Base-by-base conservation (phyloP, 2,888 invertebrate genomes). In the Dasypogon diadema region DNA sequence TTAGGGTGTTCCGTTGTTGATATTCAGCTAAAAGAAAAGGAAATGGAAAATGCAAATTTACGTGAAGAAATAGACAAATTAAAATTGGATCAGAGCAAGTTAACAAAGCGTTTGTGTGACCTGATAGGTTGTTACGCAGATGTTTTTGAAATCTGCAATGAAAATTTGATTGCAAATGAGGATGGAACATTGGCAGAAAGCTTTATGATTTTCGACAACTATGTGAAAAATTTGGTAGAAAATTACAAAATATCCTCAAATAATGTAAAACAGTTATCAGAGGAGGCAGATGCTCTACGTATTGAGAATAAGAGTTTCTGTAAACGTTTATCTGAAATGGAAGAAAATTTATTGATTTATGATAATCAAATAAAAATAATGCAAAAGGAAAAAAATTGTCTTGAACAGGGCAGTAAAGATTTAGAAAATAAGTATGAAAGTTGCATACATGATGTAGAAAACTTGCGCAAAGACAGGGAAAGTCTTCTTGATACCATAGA, bases 1-100 rank as follows among this genome's bases (percentile, higher is more conserved):
- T 77, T 86, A 2, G 86, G 81, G 0, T 79, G 79, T 24, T 83
- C 83, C 0, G 86, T 86, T 1, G 78, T 86, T n/a, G 86, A 86
- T 77, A 80, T 85, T 0, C 83, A 85, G 34, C 68, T 86, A 30
- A 83, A 84, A 2, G 86, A 86, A 75, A 84, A 83, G 70, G 83
- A 85, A 75, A 77, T 76, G n/a, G 85, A 86, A 80, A 85, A 85
- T 75, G 30, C 77, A 2, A 60, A 78, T 8, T 34, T 82, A 26
- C 79, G 80, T 1, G 78, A 81, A 21, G 78, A 81, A 65, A 78
- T 84, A 2, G 63, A 77, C 10, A 46, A 48, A n/a, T 54, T 79
- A 51, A 80, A 80, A 18, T 72, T 65, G 0, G 80, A 81, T 54
- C 80, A 81, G 73, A 74, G 70, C 54, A 80, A 80, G 46, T 56